Percentiles rank a stretch among this genome's conserved stretches.
phyloP scores from a whole-genome alignment of 1,140 invertebrate species.

The Gryon sp. region DNA sequence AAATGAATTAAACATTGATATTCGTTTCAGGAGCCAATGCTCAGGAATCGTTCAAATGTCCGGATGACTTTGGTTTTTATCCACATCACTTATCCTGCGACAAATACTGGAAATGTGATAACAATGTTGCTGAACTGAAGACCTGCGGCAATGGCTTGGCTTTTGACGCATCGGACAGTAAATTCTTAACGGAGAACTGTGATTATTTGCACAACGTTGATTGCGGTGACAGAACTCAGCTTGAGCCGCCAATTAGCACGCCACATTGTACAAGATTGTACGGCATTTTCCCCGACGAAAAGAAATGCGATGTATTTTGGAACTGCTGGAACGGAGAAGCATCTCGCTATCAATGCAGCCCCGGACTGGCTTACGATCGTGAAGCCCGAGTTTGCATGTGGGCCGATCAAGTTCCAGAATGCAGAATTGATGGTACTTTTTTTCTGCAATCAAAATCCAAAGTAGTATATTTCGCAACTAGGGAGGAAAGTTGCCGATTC shows the following conservation, averaged over 20 bases:
- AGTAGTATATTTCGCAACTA: too few species aligned
- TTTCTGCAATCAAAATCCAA: not conserved
- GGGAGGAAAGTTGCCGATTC: too few species aligned
- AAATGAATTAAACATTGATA: not conserved
- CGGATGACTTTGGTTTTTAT: slow-evolving; percentile 96
- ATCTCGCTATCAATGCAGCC: slow-evolving; percentile 95
- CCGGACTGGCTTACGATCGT: slow-evolving; percentile 95
- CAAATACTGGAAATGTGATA: slow-evolving; percentile 98
- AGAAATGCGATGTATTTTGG: slow-evolving; percentile 96
- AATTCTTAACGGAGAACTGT: slow-evolving; percentile 95
- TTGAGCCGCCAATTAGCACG: slow-evolving; percentile 92
- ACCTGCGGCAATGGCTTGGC: slow-evolving; percentile 96
- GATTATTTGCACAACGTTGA: slow-evolving; percentile 98
- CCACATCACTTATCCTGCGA: slow-evolving; percentile 93
- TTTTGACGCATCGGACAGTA: slow-evolving; percentile 92
- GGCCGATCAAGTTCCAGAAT: slow-evolving; percentile 95
- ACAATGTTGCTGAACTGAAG: slow-evolving; percentile 91
- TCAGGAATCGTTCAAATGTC: slow-evolving; percentile 94
- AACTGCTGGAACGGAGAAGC: slow-evolving; percentile 97
- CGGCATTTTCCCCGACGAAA: slow-evolving; percentile 94
- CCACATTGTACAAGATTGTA: slow-evolving; percentile 92
- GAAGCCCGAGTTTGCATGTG: slow-evolving; percentile 96
- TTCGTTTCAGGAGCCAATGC: slow-evolving; percentile 81
- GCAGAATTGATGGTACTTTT: slow-evolving; percentile 88
- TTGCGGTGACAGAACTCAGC: slow-evolving; percentile 91